These are phyloP conservation scores for Leucoraja ocellata DNA, from an alignment of 2,797 vertebrate genomes.

Conservation along the genomic window DNA sequence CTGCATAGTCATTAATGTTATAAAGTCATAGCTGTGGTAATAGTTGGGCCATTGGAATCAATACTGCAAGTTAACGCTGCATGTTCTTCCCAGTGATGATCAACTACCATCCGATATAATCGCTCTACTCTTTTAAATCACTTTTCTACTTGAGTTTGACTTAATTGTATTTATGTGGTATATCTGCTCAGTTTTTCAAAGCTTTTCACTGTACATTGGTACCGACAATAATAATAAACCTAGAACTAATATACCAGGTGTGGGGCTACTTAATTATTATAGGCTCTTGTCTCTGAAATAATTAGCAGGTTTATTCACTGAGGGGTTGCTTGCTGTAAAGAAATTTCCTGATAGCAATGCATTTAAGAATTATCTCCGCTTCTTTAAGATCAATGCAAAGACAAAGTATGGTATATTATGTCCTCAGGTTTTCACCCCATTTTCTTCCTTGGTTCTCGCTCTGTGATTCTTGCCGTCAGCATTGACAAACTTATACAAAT, in stretches of 20 bases:
- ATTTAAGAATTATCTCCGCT: not conserved
- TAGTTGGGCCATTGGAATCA: not conserved
- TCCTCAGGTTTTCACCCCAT: not conserved
- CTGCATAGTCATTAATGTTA: not conserved
- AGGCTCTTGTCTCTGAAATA: not conserved
- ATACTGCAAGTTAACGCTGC: too few relatives aligned
- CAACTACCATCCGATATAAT: too few relatives aligned
- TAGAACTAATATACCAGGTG: not conserved
- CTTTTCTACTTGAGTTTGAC: too few relatives aligned
- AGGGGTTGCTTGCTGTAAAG: not conserved
- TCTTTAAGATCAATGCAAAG: not conserved
- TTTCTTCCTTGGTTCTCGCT: not conserved
- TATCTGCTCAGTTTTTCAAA: too few relatives aligned
- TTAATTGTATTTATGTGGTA: too few relatives aligned
- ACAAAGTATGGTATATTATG: not conserved
- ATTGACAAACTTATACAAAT: too few relatives aligned
- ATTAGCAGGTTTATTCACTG: not conserved
- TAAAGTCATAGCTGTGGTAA: not conserved
- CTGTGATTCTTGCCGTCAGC: not conserved
- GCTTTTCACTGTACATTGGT: too few relatives aligned
- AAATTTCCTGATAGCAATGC: not conserved
- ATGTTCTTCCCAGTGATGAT: too few relatives aligned
- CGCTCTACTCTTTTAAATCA: too few relatives aligned
- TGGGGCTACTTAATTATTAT: not conserved
- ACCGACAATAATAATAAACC: too few relatives aligned